These are phyloP conservation scores for Bovichtus variegatus DNA, from an alignment of 2,797 vertebrate genomes.

Conservation along the genomic window DNA sequence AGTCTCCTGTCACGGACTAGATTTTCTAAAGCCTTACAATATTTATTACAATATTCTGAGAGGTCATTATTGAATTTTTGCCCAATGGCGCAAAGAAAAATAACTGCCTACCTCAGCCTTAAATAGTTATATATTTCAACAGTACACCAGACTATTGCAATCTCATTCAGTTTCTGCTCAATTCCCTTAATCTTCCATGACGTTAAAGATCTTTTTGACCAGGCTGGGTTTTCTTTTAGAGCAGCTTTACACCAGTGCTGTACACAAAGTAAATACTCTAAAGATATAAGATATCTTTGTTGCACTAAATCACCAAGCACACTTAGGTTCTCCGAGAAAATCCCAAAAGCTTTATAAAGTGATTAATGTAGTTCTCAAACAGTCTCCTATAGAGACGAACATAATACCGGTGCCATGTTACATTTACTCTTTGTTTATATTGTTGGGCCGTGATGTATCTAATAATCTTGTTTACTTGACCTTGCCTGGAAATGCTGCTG, in stretches of 20 bases:
- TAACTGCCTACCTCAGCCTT: background rate
- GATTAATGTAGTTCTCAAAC: constrained; percentile 2
- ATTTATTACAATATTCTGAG: background rate
- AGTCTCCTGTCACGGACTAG: background rate
- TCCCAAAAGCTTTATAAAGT: background rate
- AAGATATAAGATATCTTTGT: background rate
- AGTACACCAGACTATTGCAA: background rate
- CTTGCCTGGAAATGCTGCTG: background rate
- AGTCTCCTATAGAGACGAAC: background rate
- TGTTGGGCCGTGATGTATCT: background rate
- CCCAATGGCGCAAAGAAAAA: background rate
- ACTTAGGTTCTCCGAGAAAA: background rate
- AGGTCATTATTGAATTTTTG: background rate
- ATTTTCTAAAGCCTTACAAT: background rate
- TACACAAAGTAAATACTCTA: background rate
- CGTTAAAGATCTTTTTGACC: background rate
- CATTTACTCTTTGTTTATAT: constrained; percentile 10
- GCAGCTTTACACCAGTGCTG: no score
- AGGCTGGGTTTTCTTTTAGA: background rate
- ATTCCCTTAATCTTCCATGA: background rate
- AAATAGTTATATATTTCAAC: background rate
- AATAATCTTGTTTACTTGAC: constrained; percentile 25
- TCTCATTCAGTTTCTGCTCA: background rate
- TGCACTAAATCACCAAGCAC: background rate
- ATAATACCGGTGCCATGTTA: background rate